Evolutionary conservation across 2,888 invertebrate genomes (phyloP), one percentile per base, ranked within the genome.

Genomic region (Calameuta pallipes): DNA sequence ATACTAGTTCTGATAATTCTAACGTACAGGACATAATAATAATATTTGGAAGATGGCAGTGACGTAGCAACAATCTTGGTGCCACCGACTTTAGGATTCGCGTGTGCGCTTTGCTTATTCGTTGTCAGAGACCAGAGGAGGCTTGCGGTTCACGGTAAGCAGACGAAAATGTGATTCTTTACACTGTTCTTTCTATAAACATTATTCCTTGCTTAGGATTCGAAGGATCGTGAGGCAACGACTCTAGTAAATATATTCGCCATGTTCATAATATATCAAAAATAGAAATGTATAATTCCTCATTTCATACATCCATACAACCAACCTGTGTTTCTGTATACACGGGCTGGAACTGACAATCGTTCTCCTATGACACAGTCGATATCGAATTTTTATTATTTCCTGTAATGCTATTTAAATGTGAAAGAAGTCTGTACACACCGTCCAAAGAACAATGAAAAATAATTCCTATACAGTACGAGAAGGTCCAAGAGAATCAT

Each of bases 131-230:
- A 77, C 77, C 83, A 84, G 84, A 82, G 78, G 82, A 83, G 82
- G 79, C 78, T 78, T 80, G 82, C 82, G 83, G 78, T 82, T 82
- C 82, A 82, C 86, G 85, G 85, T 86, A 87, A 86, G 87, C 83
- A 78, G 82, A 83, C 80, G 78, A 80, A 83, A 82, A 81, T 83
- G 77, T 81, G 79, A 78, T 75, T 74, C 69, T 69, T 77, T 75
- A 79, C 78, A 83, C 80, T 76, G 79, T 73, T 56, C 79, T 71
- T 85, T 86, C 80, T 81, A 75, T 84, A 83, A 85, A 9, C 23
- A 56, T 56, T 23, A 23, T 23, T 56, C 2, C 56, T 56, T 56
- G 56, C 23, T 56, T 56, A 56, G 9, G 2, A 56, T 56, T 56
- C 9, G 23, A 56, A 23, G 1, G 9, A 23, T 56, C 9, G 9